Evolutionary conservation across 2,797 vertebrate genomes (phyloP), one percentile per base, ranked within the genome.

Genomic region (Gymnothorax javanicus): DNA sequence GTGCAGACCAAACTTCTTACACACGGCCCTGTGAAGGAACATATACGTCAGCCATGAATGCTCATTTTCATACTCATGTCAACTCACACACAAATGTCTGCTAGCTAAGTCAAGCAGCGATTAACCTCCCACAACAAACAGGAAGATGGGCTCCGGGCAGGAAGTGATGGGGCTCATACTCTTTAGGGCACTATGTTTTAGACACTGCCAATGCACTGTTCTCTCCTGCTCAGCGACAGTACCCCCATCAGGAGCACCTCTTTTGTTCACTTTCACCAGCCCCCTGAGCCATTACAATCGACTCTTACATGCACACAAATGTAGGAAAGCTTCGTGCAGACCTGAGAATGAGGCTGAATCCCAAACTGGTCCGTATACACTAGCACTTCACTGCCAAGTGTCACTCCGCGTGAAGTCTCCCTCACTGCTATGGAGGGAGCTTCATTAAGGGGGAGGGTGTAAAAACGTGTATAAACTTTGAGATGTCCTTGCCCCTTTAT

Each of bases 1-100:
- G 0, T 99, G 99, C 59, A 99, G 95, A 85, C 98, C 98, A 92
- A 99, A 99, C 92, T 98, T 99, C 96, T 98, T 99, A 93, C 99
- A 99, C 85, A 99, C 98, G 0, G 98, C 98, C 96, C 99, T 99
- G 91, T 23, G 85, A 13, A 64, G 56, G 67, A 23, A 87, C 52
- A 87, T 57, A 57, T 3, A 62, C 11, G 60, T 15, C 15, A 62
- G 13, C 23, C 62, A 84, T 0, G 27, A 13, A 23, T 17, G 20
- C 23, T 23, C 17, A 5, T 58, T 13, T 56, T 57, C 23, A 50
- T 20, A 57, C 33, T 17, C 25, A 59, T n/a, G 58, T 0, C 13
- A 27, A 25, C 15, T 7, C 23, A 23, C n/a, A 2, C 33, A 64
- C 83, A 43, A 59, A n/a, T 60, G 50, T 60, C 1, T 86, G 6